These are phyloP conservation scores for Mimachlamys varia DNA, from an alignment of 2,888 invertebrate species.

Conservation along the genomic window DNA sequence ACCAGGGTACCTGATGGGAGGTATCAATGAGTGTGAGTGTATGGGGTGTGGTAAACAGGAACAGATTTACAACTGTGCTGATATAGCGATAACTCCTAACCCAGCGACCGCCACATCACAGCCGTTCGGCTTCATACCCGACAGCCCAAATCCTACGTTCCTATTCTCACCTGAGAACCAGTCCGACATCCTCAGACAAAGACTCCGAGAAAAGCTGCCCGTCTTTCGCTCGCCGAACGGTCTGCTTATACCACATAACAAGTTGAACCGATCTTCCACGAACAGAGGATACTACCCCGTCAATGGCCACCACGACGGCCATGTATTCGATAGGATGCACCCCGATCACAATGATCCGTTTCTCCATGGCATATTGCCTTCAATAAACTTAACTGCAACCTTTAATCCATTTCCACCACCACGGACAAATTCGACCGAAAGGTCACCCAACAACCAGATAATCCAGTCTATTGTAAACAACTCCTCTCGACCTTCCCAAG, in stretches of 20 bases:
- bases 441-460: not conserved
- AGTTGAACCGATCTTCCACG: not conserved
- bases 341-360: too few relatives aligned
- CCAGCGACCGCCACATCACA: not conserved
- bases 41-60: conserved; percentile 76
- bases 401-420: not conserved
- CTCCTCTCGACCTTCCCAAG: not conserved
- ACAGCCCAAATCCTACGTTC: not conserved
- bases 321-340: not conserved
- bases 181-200: not conserved
- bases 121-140: not conserved
- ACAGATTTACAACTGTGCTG: conserved; percentile 76
- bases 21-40: conserved; percentile 70
- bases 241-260: not conserved
- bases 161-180: not conserved
- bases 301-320: not conserved
- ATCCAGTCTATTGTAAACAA: not conserved
- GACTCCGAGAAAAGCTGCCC: not conserved
- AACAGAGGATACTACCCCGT: not conserved
- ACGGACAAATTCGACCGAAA: not conserved
- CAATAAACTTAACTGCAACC: conserved; percentile 1
- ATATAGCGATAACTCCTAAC: conserved; percentile 66
- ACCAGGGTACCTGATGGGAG: conserved; percentile 75
- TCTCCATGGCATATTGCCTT: not conserved
- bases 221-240: not conserved